These are phyloP conservation scores for Protonibea diacanthus DNA, from an alignment of 2,797 vertebrate genomes.

Conservation along the genomic window DNA sequence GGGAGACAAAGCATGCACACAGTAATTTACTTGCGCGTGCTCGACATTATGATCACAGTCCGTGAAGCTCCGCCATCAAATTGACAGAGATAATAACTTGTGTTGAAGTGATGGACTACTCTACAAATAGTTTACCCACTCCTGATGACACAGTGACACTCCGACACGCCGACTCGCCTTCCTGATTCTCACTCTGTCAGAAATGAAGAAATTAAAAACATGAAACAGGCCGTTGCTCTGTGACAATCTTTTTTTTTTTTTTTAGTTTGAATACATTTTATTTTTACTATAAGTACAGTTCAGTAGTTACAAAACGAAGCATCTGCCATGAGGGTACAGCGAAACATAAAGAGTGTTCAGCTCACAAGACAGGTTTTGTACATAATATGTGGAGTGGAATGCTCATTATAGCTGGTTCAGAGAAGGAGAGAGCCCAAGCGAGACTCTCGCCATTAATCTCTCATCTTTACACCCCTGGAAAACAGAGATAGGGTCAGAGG, in stretches of 20 bases:
- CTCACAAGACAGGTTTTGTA: constrained; percentile 88
- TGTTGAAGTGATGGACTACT: constrained; percentile 41
- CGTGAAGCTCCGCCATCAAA: constrained; percentile 49
- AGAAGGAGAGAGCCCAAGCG: constrained; percentile 64
- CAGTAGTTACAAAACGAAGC: constrained; percentile 93
- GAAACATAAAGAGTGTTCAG: constrained; percentile 87
- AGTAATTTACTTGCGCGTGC: constrained; percentile 50
- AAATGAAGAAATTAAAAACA: constrained; percentile 55
- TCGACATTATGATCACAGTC: constrained; percentile 44
- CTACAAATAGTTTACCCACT: constrained; percentile 47
- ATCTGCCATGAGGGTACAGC: constrained; percentile 91
- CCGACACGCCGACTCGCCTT: constrained; percentile 8
- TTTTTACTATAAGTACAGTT: constrained; percentile 93
- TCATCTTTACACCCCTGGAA: constrained; percentile 75
- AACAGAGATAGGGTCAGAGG: constrained; percentile 70
- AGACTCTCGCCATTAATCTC: constrained; percentile 69
- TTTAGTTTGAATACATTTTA: constrained; percentile 91
- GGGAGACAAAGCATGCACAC: constrained; percentile 42
- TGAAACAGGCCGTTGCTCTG: constrained; percentile 60
- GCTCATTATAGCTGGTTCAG: constrained; percentile 85
- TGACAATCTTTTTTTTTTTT: constrained; percentile 66
- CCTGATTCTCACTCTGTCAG: constrained; percentile 27
- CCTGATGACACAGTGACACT: constrained; percentile 40
- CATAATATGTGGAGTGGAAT: constrained; percentile 85
- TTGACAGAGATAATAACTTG: constrained; percentile 54